A percentile compares a stretch with the other conserved stretches of the same genome.
Conservation (phyloP, 2,888 invertebrate genomes). For the Cerceris rybyensis region DNA sequence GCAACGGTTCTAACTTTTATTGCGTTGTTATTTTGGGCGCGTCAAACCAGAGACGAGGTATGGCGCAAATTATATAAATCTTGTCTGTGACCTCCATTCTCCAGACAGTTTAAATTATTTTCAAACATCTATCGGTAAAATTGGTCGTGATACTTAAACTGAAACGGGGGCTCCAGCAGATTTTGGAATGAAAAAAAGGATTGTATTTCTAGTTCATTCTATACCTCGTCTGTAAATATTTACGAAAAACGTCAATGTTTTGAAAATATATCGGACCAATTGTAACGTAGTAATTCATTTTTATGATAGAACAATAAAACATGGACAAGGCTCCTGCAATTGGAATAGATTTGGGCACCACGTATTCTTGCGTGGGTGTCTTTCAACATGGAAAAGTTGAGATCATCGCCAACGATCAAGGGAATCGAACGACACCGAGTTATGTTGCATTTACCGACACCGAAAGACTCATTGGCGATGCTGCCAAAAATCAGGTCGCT, state of each 20-base stretch:
- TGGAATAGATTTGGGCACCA: slow-evolving; percentile 94
- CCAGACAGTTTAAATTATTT: no score
- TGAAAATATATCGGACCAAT: neutral
- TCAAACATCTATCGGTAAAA: no score
- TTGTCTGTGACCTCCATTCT: no score
- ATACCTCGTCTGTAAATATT: no score
- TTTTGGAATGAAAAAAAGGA: no score
- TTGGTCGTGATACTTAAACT: no score
- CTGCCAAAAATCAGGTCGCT: slow-evolving; percentile 92
- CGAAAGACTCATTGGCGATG: slow-evolving; percentile 92
- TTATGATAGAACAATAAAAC: slow-evolving; percentile 25
- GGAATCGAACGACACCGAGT: slow-evolving; percentile 93
- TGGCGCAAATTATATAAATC: no score
- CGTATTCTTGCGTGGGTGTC: slow-evolving; percentile 94
- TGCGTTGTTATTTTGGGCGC: slow-evolving; percentile 4
- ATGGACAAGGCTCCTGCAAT: slow-evolving; percentile 84
- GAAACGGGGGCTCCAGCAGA: no score
- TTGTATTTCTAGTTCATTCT: no score
- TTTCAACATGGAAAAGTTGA: slow-evolving; percentile 92
- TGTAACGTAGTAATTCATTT: neutral
- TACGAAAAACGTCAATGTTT: neutral
- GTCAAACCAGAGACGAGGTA: neutral
- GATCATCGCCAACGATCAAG: slow-evolving; percentile 94
- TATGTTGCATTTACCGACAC: slow-evolving; percentile 94
- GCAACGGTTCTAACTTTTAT: neutral